Evolutionary conservation across 2,113 vertebrate genomes (phyloP).

Genomic region (Lasiurus cinereus): DNA sequence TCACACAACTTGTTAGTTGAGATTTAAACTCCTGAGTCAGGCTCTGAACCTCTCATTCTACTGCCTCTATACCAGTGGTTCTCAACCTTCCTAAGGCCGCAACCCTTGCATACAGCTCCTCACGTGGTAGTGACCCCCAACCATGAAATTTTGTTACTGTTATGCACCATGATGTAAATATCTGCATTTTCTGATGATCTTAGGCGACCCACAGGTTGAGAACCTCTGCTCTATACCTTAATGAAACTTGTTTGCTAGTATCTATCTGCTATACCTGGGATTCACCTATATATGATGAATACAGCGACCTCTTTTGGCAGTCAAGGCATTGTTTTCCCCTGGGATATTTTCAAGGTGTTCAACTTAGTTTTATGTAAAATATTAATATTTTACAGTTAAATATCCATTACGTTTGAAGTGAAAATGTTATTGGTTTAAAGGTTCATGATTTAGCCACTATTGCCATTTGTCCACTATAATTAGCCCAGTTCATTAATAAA

Average conservation of each 20-base stretch:
- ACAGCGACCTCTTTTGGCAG: neutral
- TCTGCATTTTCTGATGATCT: too few relatives aligned
- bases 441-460: conserved; percentile 6
- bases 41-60: neutral
- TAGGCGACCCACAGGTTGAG: too few relatives aligned
- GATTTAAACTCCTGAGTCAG: conserved; percentile 22
- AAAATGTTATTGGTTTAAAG: conserved; percentile 33
- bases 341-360: neutral
- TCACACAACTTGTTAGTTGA: neutral
- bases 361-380: neutral
- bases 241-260: neutral
- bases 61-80: neutral
- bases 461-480: neutral
- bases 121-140: too few relatives aligned
- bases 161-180: too few relatives aligned
- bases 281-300: neutral
- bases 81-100: too few relatives aligned
- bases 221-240: neutral
- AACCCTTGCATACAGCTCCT: too few relatives aligned
- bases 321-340: neutral
- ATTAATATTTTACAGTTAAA: conserved; percentile 14
- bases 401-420: conserved; percentile 12
- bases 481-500: conserved; percentile 3
- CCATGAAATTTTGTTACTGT: too few relatives aligned
- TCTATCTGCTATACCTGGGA: neutral